Evolutionary conservation across 2,113 vertebrate genomes (phyloP).

Genomic region (Laterallus jamaicensis): DNA sequence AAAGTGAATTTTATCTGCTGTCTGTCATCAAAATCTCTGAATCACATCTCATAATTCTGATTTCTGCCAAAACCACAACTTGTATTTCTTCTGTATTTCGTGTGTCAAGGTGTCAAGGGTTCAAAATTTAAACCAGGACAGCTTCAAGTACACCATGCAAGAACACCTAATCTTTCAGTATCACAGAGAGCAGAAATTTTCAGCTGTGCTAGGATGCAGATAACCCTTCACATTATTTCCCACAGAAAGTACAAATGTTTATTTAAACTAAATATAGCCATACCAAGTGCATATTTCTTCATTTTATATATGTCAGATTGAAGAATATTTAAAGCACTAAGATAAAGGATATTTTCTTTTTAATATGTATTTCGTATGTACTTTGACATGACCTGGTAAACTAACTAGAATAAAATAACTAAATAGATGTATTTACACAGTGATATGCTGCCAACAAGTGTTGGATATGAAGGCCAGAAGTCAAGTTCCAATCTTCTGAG

Average conservation of each 20-base stretch:
- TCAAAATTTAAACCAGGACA: neutral
- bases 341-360: conserved; percentile 32
- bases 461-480: conserved; percentile 18
- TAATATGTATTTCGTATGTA: neutral
- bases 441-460: neutral
- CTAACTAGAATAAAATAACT: neutral
- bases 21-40: neutral
- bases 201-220: neutral
- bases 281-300: neutral
- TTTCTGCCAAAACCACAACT: neutral
- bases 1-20: neutral
- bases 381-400: conserved; percentile 22
- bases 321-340: neutral
- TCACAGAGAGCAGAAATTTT: neutral
- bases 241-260: neutral
- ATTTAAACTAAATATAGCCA: conserved; percentile 12
- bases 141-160: neutral
- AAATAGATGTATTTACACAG: conserved; percentile 24
- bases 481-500: conserved; percentile 52
- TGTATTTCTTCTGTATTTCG: neutral
- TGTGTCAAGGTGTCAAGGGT: neutral
- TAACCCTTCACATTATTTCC: conserved; percentile 27
- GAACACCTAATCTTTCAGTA: conserved; percentile 4
- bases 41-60: neutral
- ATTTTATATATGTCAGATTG: neutral